Percentiles rank a stretch among this genome's conserved stretches.
Evolutionary conservation across 2,113 vertebrate genomes (phyloP).

Genomic region (Hippopotamus amphibius): DNA sequence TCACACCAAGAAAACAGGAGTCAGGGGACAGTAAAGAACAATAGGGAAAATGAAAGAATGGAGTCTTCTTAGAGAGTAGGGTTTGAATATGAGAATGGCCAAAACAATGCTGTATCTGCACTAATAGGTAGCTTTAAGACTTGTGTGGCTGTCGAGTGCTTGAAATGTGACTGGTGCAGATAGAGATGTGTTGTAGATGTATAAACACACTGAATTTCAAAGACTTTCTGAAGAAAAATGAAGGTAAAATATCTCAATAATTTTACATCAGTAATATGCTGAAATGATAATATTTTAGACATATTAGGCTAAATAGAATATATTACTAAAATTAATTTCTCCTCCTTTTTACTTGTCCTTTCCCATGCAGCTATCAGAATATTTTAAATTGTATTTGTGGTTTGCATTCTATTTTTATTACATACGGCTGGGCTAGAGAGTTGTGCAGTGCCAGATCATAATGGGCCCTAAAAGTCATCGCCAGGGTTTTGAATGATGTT

Average conservation of each 20-base stretch:
- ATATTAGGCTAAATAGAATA: neutral
- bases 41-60: accelerated
- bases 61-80: neutral
- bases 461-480: neutral
- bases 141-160: accelerated
- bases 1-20: neutral
- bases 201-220: neutral
- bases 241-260: neutral
- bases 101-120: accelerated
- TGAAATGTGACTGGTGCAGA: neutral
- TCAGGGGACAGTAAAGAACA: no score
- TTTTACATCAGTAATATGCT: neutral
- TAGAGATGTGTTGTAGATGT: accelerated
- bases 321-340: neutral
- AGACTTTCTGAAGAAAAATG: neutral
- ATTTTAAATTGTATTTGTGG: neutral
- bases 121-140: accelerated
- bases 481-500: neutral
- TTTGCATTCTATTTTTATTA: neutral
- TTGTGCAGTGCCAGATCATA: neutral
- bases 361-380: neutral
- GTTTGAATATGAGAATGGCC: neutral
- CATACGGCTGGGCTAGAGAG: neutral
- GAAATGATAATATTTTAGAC: neutral
- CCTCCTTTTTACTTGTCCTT: neutral